Evolutionary conservation across 2,113 vertebrate species (phyloP).

Genomic region (Mungos mungo): DNA sequence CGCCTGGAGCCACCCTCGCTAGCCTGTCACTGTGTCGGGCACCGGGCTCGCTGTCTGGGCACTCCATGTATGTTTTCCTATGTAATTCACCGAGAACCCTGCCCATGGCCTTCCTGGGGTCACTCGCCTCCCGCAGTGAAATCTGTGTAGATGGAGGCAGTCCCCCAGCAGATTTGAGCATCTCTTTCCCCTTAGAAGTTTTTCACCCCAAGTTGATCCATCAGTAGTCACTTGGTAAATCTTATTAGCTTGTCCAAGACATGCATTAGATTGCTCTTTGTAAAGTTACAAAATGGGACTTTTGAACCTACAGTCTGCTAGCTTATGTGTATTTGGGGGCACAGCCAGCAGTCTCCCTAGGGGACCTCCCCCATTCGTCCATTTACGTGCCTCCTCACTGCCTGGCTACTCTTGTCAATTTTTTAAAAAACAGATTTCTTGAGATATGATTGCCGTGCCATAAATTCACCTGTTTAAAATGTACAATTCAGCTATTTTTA

Average conservation of each 20-base stretch:
- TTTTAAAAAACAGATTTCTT: background rate
- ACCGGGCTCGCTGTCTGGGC: accelerated
- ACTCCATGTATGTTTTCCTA: background rate
- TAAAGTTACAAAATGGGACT: background rate
- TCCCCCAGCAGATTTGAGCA: background rate
- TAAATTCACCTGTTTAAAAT: background rate
- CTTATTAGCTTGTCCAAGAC: background rate
- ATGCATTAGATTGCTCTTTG: background rate
- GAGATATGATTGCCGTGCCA: background rate
- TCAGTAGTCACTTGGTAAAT: background rate
- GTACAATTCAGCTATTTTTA: background rate
- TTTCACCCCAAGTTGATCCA: background rate
- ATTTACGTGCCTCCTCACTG: background rate
- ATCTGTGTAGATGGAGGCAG: background rate
- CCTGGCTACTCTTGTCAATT: background rate
- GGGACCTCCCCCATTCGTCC: background rate
- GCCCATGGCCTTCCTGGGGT: background rate
- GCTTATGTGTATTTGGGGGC: background rate
- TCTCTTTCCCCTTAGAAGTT: background rate
- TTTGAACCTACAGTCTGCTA: background rate
- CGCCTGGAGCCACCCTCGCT: accelerated
- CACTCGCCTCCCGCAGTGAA: background rate
- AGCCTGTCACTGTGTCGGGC: background rate
- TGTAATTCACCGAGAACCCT: background rate
- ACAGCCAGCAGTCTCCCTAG: background rate